These are phyloP conservation scores for Trididemnum miniatum DNA, from an alignment of 23 tunicate genomes.

Conservation along the genomic window DNA sequence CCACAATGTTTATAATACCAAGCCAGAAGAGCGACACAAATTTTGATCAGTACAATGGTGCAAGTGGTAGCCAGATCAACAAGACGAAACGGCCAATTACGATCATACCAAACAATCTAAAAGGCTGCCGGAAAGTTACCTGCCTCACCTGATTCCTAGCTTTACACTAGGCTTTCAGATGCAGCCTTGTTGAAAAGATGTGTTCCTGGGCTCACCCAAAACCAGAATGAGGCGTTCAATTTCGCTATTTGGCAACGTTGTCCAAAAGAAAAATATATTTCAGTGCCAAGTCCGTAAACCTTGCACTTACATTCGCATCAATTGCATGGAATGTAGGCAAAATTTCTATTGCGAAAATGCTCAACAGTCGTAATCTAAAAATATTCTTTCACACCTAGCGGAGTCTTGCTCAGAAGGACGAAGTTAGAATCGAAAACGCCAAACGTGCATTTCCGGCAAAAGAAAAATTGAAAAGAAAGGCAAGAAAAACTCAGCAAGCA, in stretches of 20 bases:
- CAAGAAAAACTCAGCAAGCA: not conserved
- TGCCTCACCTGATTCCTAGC: slow-evolving; percentile 16
- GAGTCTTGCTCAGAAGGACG: not conserved
- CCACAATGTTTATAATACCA: not conserved
- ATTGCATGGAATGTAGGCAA: slow-evolving; percentile 21
- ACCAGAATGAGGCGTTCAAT: slow-evolving; percentile 23
- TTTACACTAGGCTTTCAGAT: slow-evolving; percentile 12
- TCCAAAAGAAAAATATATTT: slow-evolving; percentile 14
- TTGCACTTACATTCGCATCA: not conserved
- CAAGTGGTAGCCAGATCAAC: not conserved
- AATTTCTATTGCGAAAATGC: not conserved
- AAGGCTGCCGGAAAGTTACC: slow-evolving; percentile 6
- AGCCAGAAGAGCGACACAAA: slow-evolving; percentile 15
- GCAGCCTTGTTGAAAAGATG: slow-evolving; percentile 19
- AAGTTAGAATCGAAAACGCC: not conserved
- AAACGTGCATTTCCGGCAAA: not conserved
- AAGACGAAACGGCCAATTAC: not conserved
- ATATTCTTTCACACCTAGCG: not conserved
- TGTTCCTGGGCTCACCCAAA: slow-evolving; percentile 22
- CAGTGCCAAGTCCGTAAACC: slow-evolving; percentile 8
- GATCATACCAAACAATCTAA: not conserved
- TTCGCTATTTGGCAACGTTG: not conserved
- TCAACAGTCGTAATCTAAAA: not conserved
- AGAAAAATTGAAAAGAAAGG: not conserved
- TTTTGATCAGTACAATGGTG: not conserved